Evolutionary conservation across 2,888 invertebrate genomes (phyloP).

Genomic region (Drosophila ezoana): DNA sequence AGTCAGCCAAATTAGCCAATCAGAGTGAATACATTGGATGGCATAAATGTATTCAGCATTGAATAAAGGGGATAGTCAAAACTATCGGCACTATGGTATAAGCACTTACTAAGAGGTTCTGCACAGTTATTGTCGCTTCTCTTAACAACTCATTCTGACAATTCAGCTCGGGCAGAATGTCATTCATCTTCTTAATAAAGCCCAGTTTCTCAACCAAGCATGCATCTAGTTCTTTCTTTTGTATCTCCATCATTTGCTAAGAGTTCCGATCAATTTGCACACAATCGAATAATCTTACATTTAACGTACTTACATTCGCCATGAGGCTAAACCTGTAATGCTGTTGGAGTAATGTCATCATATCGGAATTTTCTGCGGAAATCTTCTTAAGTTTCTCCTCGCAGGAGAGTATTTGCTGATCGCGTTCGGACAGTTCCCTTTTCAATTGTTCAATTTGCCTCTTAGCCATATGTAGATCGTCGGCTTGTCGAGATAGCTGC

Average conservation of each 20-base stretch:
- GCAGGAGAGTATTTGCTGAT: neutral
- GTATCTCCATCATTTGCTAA: neutral
- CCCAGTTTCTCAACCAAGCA: neutral
- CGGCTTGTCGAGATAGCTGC: neutral
- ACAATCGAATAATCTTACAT: neutral
- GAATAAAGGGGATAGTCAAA: no score
- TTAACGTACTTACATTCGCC: neutral
- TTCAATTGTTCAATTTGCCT: neutral
- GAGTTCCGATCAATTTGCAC: no score
- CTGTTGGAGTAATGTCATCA: neutral
- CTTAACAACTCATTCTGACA: neutral
- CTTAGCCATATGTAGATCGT: neutral
- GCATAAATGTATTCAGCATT: neutral
- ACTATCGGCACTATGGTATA: no score
- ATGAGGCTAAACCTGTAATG: neutral
- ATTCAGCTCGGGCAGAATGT: constrained; percentile 1
- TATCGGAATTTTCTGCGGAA: neutral
- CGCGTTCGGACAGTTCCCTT: neutral
- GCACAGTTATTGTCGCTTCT: neutral
- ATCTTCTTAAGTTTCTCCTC: neutral
- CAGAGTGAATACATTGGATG: neutral
- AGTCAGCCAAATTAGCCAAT: neutral
- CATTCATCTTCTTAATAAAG: neutral
- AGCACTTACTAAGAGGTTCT: neutral
- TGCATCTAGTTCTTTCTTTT: neutral